phyloP scores from a whole-genome alignment of 2,113 vertebrate species.

The Sakesphorus luctuosus region DNA sequence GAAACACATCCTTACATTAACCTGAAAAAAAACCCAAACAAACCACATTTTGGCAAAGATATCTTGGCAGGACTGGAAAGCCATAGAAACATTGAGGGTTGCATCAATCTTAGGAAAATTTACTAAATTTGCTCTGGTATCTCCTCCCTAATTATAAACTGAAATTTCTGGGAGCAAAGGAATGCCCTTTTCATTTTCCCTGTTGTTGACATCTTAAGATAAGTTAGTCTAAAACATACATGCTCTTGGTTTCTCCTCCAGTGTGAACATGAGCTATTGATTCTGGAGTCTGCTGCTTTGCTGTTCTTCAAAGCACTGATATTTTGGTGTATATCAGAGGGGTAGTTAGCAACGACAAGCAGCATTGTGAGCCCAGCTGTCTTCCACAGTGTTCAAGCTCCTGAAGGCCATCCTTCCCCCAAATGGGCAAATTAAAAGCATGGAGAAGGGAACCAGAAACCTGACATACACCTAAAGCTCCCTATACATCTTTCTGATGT shows the following conservation, averaged over 20 bases:
- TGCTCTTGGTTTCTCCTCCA: not conserved
- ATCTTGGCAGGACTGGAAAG: not conserved
- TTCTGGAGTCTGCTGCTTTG: not conserved
- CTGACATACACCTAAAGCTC: not conserved
- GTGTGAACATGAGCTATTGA: rapidly evolving
- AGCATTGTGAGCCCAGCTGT: not conserved
- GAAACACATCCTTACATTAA: not conserved
- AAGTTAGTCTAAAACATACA: not conserved
- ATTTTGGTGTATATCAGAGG: not conserved
- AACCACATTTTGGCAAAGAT: not conserved
- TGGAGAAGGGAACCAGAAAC: not conserved
- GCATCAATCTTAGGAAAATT: not conserved
- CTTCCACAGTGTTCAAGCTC: not conserved
- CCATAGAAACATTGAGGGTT: not conserved
- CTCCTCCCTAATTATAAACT: not conserved
- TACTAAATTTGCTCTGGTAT: not conserved
- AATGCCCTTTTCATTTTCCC: not conserved
- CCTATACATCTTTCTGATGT: not conserved
- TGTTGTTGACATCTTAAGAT: not conserved
- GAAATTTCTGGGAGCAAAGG: not conserved
- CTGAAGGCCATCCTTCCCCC: not conserved
- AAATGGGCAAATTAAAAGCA: not conserved
- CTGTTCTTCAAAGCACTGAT: not conserved
- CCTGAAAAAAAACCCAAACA: not conserved
- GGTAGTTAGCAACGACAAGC: not conserved